Evolutionary conservation across 2,113 vertebrate species (phyloP), one percentile per base, ranked within the genome.

Genomic region (Tichodroma muraria): DNA sequence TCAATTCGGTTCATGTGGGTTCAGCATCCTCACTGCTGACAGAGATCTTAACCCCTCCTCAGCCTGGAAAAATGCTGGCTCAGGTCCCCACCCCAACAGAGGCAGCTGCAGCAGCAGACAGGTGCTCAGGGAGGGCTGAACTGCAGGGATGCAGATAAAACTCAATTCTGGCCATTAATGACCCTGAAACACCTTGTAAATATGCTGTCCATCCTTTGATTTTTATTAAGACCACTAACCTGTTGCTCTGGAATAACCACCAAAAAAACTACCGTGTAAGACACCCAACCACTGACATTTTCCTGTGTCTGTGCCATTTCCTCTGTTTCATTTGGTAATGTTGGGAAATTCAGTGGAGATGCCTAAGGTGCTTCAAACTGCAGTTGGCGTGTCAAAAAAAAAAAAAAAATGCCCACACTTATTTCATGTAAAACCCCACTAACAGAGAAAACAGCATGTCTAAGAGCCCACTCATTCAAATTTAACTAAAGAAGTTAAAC

Each of bases 311-410:
- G 6, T 61, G 31, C 28, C 37, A 66, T 42, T 60, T 70, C 47
- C 47, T 35, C 3, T 0, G 1, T n/a, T 59, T 75, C 13, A 16
- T 37, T 50, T 44, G 37, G n/a, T 5, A 59, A 47, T 0, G 1
- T 13, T 56, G 35, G 17, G 44, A 63, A 66, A 68, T 42, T 66
- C 80, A 80, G 28, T 5, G 27, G 33, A 71, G 52, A 28, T 47
- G 24, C 31, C 56, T 28, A 47, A 68, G 17, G 27, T 82, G 18
- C 35, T 85, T 73, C 9, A 30, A 73, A 71, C 4, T 69, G 64
- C 31, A 88, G 16, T 13, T 33, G 31, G 1, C 25, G 31, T n/a
- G 18, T 60, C 4, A 0, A 59, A 85, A 87, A 76, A 44, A 37
- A n/a, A 59, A 24, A 38, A 20, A 44, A 37, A 33, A 40, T 10